Base-by-base conservation (phyloP, 2,797 vertebrate species). In the Borostomias antarcticus region DNA sequence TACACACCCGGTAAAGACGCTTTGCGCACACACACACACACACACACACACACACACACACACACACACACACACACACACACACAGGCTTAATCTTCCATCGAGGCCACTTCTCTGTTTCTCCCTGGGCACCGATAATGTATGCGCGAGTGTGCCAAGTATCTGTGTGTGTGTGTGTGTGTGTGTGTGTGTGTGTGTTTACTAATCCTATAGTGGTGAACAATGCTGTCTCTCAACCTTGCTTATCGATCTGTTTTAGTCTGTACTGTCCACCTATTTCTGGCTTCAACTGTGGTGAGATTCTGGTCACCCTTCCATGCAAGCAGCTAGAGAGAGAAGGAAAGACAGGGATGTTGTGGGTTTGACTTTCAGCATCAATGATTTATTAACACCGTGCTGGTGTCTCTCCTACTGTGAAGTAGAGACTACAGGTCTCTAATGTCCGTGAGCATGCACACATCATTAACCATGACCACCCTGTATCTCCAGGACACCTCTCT, bases 221-320 rank as follows among this genome's bases (percentile, higher is more conserved):
- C 23, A 59, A 28, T 1, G 33, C 45, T 5, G n/a, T n/a, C 6
- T 43, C 25, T 29, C 45, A 43, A 37, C 19, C 32, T 21, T 35
- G 33, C 33, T 40, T 62, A 79, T 81, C 50, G 79, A 83, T 79
- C 70, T 67, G 75, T 78, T 79, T 68, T 70, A 23, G 5, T 5
- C 21, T 25, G 33, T 23, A 23, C 13, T 17, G 3, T 61, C 43
- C 2, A 26, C 51, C 23, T 68, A 64, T 73, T 58, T 15, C n/a
- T n/a, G n/a, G 26, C 59, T 75, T 75, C 62, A 72, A 33, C 2
- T 57, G n/a, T 32, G 45, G 60, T 60, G 68, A 48, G 72, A 51
- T 51, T 57, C 23, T 15, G 28, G 53, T 68, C 62, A 54, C 10
- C 32, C 64, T 40, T 62, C 32, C 15, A 63, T 28, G 45, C 17